Evolutionary conservation across 2,888 invertebrate genomes (phyloP).

Genomic region (Hypomecis punctinalis): DNA sequence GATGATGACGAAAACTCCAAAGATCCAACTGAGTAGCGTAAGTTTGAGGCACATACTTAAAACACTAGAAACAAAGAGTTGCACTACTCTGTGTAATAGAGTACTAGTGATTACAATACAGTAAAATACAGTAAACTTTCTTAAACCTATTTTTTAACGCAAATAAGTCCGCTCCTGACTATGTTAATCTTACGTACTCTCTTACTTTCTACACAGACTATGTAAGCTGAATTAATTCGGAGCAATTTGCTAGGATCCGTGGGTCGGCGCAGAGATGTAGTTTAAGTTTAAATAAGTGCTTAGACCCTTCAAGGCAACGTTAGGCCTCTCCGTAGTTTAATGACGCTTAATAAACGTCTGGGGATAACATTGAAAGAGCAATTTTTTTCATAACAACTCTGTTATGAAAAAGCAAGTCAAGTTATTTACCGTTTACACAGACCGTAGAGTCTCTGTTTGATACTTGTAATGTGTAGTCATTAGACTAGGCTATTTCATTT

Average conservation of each 20-base stretch:
- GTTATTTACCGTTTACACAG: too few species aligned
- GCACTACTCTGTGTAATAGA: too few species aligned
- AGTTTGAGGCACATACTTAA: too few species aligned
- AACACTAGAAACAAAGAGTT: too few species aligned
- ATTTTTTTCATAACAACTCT: slow-evolving; percentile 27
- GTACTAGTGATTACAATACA: not conserved
- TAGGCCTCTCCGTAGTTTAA: slow-evolving; percentile 39
- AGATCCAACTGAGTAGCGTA: too few species aligned
- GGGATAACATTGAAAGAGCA: slow-evolving; percentile 15
- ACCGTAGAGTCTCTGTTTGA: too few species aligned
- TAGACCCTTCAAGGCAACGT: slow-evolving; percentile 46
- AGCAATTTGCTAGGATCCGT: slow-evolving; percentile 51
- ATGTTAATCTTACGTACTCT: slow-evolving; percentile 6
- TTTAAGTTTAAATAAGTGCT: slow-evolving; percentile 60
- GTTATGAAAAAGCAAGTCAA: slow-evolving; percentile 34
- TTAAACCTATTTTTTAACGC: too few species aligned
- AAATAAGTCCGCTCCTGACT: too few species aligned
- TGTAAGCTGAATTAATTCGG: slow-evolving; percentile 64
- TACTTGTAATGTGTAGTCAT: too few species aligned
- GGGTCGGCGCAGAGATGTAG: slow-evolving; percentile 56
- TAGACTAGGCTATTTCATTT: too few species aligned
- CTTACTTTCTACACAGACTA: slow-evolving; percentile 3
- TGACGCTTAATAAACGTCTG: slow-evolving; percentile 32
- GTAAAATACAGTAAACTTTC: not conserved
- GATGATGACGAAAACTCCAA: too few species aligned